phyloP scores from a whole-genome alignment of 1,140 invertebrate species.

The Hetaerina americana region DNA sequence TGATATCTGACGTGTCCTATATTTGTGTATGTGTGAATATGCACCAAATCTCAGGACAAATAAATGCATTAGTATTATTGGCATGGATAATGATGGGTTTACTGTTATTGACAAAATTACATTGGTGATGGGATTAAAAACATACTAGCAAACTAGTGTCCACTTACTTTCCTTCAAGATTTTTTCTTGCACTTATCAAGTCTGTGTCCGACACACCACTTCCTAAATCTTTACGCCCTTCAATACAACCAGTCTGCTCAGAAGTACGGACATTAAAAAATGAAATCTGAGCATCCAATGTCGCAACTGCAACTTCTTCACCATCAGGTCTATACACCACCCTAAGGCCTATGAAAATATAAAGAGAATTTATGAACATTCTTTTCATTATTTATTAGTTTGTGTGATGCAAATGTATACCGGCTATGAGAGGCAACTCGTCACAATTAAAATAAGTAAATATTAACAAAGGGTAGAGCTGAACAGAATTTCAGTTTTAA shows the following conservation, averaged over 20 bases:
- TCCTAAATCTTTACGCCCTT: constrained; percentile 79
- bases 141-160: not conserved
- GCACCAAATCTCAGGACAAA: no score
- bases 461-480: no score
- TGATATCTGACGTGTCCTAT: not conserved
- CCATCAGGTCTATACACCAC: constrained; percentile 81
- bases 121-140: not conserved
- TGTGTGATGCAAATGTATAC: no score
- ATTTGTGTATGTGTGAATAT: no score
- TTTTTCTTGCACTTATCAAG: constrained; percentile 75
- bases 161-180: constrained; percentile 68
- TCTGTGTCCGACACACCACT: constrained; percentile 70
- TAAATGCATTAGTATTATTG: not conserved
- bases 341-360: constrained; percentile 52
- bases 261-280: constrained; percentile 65
- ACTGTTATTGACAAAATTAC: constrained; percentile 3
- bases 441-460: no score
- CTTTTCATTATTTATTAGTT: no score
- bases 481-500: no score
- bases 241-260: constrained; percentile 61
- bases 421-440: no score
- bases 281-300: constrained; percentile 75
- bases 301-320: constrained; percentile 79
- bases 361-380: no score
- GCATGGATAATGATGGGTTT: constrained; percentile 6